Conservation (phyloP, 2,797 vertebrate genomes). For the Triplophysa bombifrons region DNA sequence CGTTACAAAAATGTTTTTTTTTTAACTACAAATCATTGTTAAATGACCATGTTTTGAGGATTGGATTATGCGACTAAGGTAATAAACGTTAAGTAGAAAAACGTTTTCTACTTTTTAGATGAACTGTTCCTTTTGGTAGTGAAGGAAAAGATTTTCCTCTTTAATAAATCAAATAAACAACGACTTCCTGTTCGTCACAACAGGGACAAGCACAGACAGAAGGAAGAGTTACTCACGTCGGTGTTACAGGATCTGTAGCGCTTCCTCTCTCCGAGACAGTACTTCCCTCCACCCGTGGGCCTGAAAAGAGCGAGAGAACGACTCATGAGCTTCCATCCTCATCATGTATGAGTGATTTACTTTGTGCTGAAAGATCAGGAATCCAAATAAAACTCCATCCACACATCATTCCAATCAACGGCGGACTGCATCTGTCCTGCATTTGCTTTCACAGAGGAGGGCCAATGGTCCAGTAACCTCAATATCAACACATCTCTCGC, state of each 20-base stretch:
- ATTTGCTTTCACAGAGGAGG: slow-evolving; percentile 30
- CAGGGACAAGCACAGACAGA: not conserved
- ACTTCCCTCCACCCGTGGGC: slow-evolving; percentile 96
- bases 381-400: slow-evolving; percentile 27
- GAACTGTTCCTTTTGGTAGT: not conserved
- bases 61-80: not conserved
- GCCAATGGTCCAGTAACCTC: slow-evolving; percentile 8
- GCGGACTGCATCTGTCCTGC: slow-evolving; percentile 41
- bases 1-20: slow-evolving; percentile 40
- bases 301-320: slow-evolving; percentile 70
- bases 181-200: not conserved
- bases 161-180: not conserved
- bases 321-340: slow-evolving; percentile 52
- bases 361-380: slow-evolving; percentile 23
- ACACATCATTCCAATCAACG: slow-evolving; percentile 36
- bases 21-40: not conserved
- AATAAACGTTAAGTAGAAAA: no score
- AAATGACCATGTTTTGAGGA: not conserved
- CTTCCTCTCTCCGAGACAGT: slow-evolving; percentile 97
- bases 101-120: not conserved
- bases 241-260: slow-evolving; percentile 97
- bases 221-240: slow-evolving; percentile 83
- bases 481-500: slow-evolving; percentile 21
- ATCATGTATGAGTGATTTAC: slow-evolving; percentile 21
- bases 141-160: not conserved